Percentiles rank a stretch among this genome's conserved stretches.
Conservation (phyloP, 2,888 invertebrate species). For the Enchytraeus crypticus region DNA sequence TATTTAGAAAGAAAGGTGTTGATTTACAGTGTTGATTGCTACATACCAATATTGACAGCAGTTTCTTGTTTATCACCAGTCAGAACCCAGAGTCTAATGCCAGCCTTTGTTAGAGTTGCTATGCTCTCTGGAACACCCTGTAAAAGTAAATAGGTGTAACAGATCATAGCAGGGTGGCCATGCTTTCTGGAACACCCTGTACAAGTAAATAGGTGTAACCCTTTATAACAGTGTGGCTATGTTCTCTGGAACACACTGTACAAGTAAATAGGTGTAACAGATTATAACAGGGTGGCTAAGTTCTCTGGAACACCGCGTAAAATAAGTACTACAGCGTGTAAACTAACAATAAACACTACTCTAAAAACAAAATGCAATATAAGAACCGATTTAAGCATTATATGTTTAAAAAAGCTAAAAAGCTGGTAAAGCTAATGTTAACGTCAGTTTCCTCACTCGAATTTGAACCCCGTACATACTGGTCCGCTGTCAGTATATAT, state of each 20-base stretch:
- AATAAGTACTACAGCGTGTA: not conserved
- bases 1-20: too few species aligned
- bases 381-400: not conserved
- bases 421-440: too few species aligned
- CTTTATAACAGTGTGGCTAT: constrained; percentile 84
- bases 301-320: constrained; percentile 75
- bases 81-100: constrained; percentile 77
- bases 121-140: constrained; percentile 84
- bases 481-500: too few species aligned
- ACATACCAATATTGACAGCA: constrained; percentile 83
- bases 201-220: constrained; percentile 44
- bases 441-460: too few species aligned
- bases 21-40: not conserved
- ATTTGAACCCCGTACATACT: too few species aligned
- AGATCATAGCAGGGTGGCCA: constrained; percentile 80
- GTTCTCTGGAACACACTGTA: constrained; percentile 75
- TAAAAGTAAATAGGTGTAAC: constrained; percentile 44
- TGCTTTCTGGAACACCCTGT: constrained; percentile 79
- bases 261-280: constrained; percentile 53
- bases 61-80: constrained; percentile 99
- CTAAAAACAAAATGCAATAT: not conserved
- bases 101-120: constrained; percentile 79
- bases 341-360: not conserved
- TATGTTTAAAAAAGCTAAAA: too few species aligned
- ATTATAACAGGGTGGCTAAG: constrained; percentile 79